Evolutionary conservation across 2,888 invertebrate species (phyloP).

Genomic region (Archaeoteleia sp.): DNA sequence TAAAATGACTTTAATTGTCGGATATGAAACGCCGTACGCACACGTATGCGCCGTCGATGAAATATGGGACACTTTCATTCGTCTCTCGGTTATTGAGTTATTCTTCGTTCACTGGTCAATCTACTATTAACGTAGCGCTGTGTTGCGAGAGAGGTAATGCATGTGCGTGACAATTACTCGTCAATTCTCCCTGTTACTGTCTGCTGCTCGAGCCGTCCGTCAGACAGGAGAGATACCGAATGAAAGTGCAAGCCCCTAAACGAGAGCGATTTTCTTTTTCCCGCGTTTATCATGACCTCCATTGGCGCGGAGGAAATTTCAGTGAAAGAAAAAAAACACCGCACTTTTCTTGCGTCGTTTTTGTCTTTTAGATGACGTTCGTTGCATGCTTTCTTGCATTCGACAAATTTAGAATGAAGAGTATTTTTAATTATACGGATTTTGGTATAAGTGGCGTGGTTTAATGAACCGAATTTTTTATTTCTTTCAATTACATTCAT

Average conservation of each 20-base stretch:
- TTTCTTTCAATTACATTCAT: no score
- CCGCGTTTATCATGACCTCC: constrained; percentile 39
- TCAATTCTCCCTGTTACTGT: constrained; percentile 14
- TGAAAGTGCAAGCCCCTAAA: constrained; percentile 51
- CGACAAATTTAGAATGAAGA: no score
- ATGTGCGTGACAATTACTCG: constrained; percentile 43
- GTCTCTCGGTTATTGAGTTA: constrained; percentile 44
- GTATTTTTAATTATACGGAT: no score
- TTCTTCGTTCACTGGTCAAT: constrained; percentile 13
- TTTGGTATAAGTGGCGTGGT: no score
- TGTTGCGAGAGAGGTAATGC: constrained; percentile 9
- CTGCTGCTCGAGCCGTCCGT: constrained; percentile 26
- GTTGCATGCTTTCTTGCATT: no score
- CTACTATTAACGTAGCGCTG: not conserved
- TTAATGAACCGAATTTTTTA: no score
- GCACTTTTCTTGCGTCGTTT: no score
- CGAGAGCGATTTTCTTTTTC: constrained; percentile 52
- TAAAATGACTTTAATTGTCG: constrained; percentile 14
- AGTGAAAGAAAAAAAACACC: not conserved
- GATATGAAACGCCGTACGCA: not conserved
- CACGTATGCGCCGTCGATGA: constrained; percentile 13
- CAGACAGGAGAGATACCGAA: constrained; percentile 49
- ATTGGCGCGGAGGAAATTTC: constrained; percentile 32
- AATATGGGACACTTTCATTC: constrained; percentile 53
- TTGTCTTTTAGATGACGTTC: no score